Evolutionary conservation across 2,113 vertebrate genomes (phyloP).

Genomic region (Sterna hirundo): DNA sequence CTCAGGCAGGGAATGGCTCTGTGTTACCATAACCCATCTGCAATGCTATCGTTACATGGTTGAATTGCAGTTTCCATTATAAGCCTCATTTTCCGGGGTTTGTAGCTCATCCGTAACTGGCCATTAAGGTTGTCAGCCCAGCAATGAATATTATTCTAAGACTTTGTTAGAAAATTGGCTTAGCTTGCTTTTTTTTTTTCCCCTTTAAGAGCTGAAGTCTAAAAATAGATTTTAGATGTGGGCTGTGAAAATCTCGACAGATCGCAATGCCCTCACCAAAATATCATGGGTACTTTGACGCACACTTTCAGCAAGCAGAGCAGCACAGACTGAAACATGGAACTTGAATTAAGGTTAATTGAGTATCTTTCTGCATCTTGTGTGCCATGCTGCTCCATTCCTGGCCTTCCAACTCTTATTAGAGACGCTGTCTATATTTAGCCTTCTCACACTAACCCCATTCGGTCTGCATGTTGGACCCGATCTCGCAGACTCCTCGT

Average conservation of each 20-base stretch:
- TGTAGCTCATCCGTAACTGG: conserved; percentile 12
- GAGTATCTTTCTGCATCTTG: not conserved
- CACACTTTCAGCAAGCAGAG: conserved; percentile 2
- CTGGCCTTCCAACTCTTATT: conserved; percentile 7
- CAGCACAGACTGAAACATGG: not conserved
- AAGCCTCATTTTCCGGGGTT: conserved; percentile 28
- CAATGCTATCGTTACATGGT: not conserved
- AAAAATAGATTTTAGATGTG: conserved; percentile 45
- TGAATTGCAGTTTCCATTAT: conserved; percentile 37
- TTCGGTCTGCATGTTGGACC: not conserved
- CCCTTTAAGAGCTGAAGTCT: not conserved
- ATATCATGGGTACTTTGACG: not conserved
- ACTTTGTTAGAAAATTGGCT: conserved; percentile 13
- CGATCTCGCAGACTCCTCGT: not conserved
- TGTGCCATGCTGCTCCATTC: not conserved
- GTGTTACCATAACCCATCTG: not conserved
- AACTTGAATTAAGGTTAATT: conserved; percentile 44
- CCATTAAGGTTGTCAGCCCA: conserved; percentile 34
- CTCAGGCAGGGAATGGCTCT: not conserved
- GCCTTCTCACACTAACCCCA: not conserved
- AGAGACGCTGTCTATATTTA: conserved; percentile 7
- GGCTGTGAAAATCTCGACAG: not conserved
- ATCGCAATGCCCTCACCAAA: conserved; percentile 15
- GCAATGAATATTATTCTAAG: conserved; percentile 32
- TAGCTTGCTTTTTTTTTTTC: not conserved